Base-by-base conservation (phyloP, 1,140 invertebrate species). In the Protaetia brevitarsis region DNA sequence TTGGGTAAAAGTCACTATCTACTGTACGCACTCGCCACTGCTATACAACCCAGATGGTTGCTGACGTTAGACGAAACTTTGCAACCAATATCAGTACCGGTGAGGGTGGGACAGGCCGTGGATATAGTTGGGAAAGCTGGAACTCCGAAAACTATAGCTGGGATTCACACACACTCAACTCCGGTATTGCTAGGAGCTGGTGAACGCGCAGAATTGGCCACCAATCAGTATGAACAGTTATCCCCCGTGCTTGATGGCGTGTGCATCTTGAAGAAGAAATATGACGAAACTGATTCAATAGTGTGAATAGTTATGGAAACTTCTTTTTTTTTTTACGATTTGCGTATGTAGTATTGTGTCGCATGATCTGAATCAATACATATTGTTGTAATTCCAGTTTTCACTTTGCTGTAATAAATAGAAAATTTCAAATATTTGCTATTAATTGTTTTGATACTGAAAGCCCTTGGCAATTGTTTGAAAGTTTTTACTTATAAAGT, bases 101-200 rank as follows among this genome's bases (percentile, higher is more conserved):
- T 95, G n/a, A 80, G 93, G 72, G 90, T 95, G 61, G 93, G 93
- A 45, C 78, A 90, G 82, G 89, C 90, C n/a, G 89, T 95, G 1
- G 92, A 95, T 81, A 86, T 92, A 23, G 90, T 94, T 26, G 93
- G 91, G 10, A 93, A 95, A 79, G 92, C 92, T 27, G 93, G 93
- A n/a, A 91, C 90, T 71, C 93, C 92, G 0, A 94, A 94, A 78
- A 92, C 91, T 8, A 94, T 95, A 60, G 91, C 92, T 29, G 93
- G 92, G 2, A 93, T 95, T 76, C 92, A 93, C 74, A 94, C 92
- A 2, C 90, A 94, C 74, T 91, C 90, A 0, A 95, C 92, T 1
- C 93, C 93, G 1, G 91, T 95, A 8, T 78, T 95, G 23, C 77
- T 95, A 41, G 87, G 86, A 1, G 84, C 86, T 70, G 91, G 91